These are phyloP conservation scores for Sanderia malayensis DNA, from an alignment of 30 jellyfish, hydroid and myxozoan species.

Conservation along the genomic window DNA sequence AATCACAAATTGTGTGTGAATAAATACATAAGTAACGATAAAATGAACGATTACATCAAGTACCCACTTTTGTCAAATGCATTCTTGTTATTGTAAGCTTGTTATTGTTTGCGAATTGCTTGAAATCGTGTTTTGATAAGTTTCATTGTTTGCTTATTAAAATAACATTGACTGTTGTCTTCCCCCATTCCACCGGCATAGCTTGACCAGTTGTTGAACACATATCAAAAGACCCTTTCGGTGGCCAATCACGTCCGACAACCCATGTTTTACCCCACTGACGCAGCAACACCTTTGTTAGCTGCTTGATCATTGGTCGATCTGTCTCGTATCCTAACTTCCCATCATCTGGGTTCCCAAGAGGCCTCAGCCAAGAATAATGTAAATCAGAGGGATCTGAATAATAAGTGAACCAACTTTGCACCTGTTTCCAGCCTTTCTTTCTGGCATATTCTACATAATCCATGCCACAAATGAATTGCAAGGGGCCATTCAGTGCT, in stretches of 20 bases:
- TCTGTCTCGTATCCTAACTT: slow-evolving; percentile 38
- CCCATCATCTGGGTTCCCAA: slow-evolving; percentile 43
- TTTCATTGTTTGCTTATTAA: slow-evolving; percentile 30
- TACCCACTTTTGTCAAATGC: too few relatives aligned
- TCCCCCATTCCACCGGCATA: slow-evolving; percentile 51
- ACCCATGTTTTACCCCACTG: slow-evolving; percentile 58
- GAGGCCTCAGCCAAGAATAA: slow-evolving; percentile 59
- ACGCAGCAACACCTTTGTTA: slow-evolving; percentile 42
- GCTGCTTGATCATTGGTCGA: slow-evolving; percentile 36
- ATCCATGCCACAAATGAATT: slow-evolving; percentile 54
- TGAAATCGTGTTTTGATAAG: too few relatives aligned
- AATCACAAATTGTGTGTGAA: too few relatives aligned
- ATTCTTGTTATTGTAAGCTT: too few relatives aligned
- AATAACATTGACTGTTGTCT: slow-evolving; percentile 47
- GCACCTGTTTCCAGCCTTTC: slow-evolving; percentile 45
- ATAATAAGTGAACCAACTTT: slow-evolving; percentile 45
- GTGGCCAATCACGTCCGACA: slow-evolving; percentile 49
- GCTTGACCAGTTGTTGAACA: slow-evolving; percentile 44
- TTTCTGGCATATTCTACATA: slow-evolving; percentile 40
- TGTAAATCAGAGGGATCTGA: slow-evolving; percentile 31
- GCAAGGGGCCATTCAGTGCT: slow-evolving; percentile 52
- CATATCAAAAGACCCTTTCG: slow-evolving; percentile 37
- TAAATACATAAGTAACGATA: too few relatives aligned
- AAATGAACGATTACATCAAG: too few relatives aligned
- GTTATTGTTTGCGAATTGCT: too few relatives aligned